These are phyloP conservation scores for Coregonus clupeaformis DNA, from an alignment of 2,113 vertebrate species.

Conservation along the genomic window DNA sequence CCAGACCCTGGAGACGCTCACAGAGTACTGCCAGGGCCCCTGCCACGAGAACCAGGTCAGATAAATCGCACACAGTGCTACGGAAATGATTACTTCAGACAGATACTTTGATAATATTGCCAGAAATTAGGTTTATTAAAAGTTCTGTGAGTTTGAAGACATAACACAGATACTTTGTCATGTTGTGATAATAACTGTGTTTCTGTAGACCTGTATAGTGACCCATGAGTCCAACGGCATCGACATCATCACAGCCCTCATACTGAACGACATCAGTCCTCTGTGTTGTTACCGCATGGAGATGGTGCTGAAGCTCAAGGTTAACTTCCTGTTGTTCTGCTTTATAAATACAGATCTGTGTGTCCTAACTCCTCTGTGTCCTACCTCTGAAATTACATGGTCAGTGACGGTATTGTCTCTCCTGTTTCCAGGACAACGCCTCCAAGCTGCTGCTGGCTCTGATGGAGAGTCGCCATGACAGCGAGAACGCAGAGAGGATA, in stretches of 20 bases:
- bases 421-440: conserved; percentile 86
- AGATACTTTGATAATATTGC: too few relatives aligned
- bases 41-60: conserved; percentile 96
- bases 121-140: not conserved
- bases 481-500: conserved; percentile 92
- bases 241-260: conserved; percentile 97
- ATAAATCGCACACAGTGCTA: not conserved
- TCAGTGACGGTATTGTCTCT: not conserved
- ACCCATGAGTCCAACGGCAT: conserved; percentile 96
- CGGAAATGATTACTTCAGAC: too few relatives aligned
- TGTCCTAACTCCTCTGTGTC: too few relatives aligned
- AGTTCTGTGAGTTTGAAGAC: conserved; percentile 71
- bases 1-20: conserved; percentile 95
- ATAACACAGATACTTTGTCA: too few relatives aligned
- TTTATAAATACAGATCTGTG: not conserved
- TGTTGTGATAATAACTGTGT: not conserved
- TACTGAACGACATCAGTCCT: conserved; percentile 97
- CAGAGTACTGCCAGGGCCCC: conserved; percentile 97
- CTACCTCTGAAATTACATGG: not conserved
- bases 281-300: conserved; percentile 93
- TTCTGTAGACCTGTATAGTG: conserved; percentile 90
- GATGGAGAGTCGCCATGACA: conserved; percentile 98
- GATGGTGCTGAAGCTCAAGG: conserved; percentile 93
- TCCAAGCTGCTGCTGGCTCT: conserved; percentile 94
- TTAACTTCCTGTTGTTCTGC: conserved; percentile 44